Conservation (phyloP, 2,797 vertebrate species). For the Erethizon dorsatum region DNA sequence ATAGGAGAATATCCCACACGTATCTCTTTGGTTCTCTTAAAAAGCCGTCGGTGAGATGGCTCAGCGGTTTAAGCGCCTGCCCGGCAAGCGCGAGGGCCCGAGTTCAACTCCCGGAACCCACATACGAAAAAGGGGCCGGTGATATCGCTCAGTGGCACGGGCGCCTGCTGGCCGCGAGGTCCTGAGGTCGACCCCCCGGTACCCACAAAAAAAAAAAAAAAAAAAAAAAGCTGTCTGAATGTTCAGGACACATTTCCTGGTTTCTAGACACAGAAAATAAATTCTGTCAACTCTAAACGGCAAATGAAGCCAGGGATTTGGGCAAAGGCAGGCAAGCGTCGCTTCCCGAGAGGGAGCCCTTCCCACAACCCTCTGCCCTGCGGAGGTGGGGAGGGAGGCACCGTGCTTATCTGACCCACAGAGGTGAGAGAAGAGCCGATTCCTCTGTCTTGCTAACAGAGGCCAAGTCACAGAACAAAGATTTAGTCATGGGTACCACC, state of each 20-base stretch:
- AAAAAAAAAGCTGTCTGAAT: fast-evolving
- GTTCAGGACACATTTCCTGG: neutral
- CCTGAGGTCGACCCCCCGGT: too few species aligned
- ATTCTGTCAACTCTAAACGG: fast-evolving
- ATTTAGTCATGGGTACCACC: neutral
- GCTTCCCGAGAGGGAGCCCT: neutral
- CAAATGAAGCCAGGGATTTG: neutral
- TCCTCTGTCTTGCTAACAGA: neutral
- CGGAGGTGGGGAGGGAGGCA: neutral
- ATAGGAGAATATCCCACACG: neutral
- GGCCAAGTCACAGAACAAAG: neutral
- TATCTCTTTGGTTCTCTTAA: neutral
- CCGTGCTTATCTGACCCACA: neutral
- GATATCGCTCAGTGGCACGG: too few species aligned
- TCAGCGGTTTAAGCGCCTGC: too few species aligned
- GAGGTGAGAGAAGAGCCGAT: neutral
- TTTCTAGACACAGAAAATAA: neutral
- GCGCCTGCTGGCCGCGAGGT: too few species aligned
- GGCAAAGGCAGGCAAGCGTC: neutral
- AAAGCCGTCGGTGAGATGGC: too few species aligned
- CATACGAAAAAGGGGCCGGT: too few species aligned
- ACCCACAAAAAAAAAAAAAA: too few species aligned
- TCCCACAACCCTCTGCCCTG: neutral
- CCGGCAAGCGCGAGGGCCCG: too few species aligned
- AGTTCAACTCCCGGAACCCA: too few species aligned